Evolutionary conservation across 1,140 invertebrate species (phyloP), one percentile per base, ranked within the genome.

Genomic region (Eueides isabella): DNA sequence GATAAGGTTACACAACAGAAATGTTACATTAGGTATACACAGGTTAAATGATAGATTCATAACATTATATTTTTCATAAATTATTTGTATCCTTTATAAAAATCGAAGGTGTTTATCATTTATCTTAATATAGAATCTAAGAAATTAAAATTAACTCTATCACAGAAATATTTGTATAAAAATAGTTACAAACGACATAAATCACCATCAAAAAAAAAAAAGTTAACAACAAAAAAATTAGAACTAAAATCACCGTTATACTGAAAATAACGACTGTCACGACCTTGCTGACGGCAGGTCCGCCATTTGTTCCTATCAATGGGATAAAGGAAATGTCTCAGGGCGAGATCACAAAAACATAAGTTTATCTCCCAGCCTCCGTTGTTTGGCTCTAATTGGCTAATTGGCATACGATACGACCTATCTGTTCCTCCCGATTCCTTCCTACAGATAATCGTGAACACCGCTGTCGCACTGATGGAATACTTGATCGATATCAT

Each of bases 371-470:
- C 76, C 80, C 55, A 67, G 41, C 80, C 71, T 72, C 76, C 83
- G 85, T 85, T 87, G 90, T 90, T 81, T 79, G 81, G 73, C 87
- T 91, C 89, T 92, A 91, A 91, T 92, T 91, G 88, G 88, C 90
- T 92, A 92, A 92, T 92, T 92, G 90, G 89, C 87, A 89, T 89
- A 88, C 87, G 81, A 77, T 71, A 82, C 41, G 88, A 87, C 87
- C 41, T 44, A 44, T 44, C 41, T 87, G 86, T 90, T 92, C 86
- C 71, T 80, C 78, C 79, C 85, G 85, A 92, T 92, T 88, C 80
- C 88, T 91, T 88, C 88, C 87, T 87, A 75, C 66, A 83, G 86
- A 91, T 91, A 90, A 87, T 89, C 81, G 80, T 75, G 77, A 66
- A 78, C 77, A 78, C 81, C 78, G 78, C 78, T 79, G 88, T 85